These are phyloP conservation scores for Diabrotica balteata DNA, from an alignment of 2,888 invertebrate genomes.

Conservation along the genomic window DNA sequence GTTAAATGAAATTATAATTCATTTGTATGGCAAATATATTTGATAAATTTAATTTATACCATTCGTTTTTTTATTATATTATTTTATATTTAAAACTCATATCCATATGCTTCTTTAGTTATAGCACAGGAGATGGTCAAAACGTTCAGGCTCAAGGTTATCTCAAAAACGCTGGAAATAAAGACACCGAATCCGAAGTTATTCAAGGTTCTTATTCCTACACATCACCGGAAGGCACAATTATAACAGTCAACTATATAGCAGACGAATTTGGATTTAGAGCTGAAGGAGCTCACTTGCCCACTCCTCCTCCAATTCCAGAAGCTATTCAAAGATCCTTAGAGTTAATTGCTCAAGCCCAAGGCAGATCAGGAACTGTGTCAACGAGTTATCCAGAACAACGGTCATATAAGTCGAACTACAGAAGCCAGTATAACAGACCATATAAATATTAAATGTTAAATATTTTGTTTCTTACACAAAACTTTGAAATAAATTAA, in stretches of 20 bases:
- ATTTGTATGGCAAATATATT: too few relatives aligned
- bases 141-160: constrained; percentile 80
- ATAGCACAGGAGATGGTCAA: constrained; percentile 79
- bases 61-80: too few relatives aligned
- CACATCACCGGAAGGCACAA: constrained; percentile 73
- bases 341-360: constrained; percentile 49
- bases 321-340: constrained; percentile 71
- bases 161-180: constrained; percentile 74
- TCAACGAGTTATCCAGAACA: constrained; percentile 38
- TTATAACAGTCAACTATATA: constrained; percentile 69
- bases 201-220: constrained; percentile 80
- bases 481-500: too few relatives aligned
- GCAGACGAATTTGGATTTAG: constrained; percentile 83
- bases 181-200: constrained; percentile 74
- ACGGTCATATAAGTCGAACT: constrained; percentile 30
- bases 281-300: constrained; percentile 78
- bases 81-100: too few relatives aligned
- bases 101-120: constrained; percentile 60
- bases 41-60: too few relatives aligned
- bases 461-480: too few relatives aligned
- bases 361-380: constrained; percentile 35
- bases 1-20: too few relatives aligned
- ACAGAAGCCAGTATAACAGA: constrained; percentile 42
- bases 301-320: constrained; percentile 78
- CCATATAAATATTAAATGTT: constrained; percentile 6